Evolutionary conservation across 2,888 invertebrate genomes (phyloP), one percentile per base, ranked within the genome.

Genomic region (Barypeithes pellucidus): DNA sequence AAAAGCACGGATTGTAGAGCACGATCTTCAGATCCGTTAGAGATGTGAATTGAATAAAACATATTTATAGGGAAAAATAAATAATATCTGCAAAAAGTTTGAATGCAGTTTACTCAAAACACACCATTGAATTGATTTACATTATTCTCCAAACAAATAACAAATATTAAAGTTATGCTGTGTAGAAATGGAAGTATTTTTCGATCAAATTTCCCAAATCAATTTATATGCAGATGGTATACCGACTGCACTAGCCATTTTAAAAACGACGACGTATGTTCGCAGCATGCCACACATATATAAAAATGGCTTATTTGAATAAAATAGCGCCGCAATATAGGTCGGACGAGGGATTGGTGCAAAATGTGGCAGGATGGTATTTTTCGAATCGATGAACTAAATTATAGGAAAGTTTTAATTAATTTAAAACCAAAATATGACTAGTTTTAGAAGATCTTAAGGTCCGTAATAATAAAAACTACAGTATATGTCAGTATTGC

Each of bases 221-320:
- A 75, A 81, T 81, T 82, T 80, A 80, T 80, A 81, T 81, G 79
- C 80, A 79, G 79, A 70, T 76, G 78, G 77, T 72, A 80, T 80
- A 77, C 80, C 76, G 77, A 76, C 76, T 80, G 81, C 79, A 78
- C 76, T 80, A 75, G 81, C 79, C 79, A 78, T 81, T 82, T 80
- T 77, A 75, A 73, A 79, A 57, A 18, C 54, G 81, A 80, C 80
- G 80, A 79, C 78, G 77, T 80, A 81, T 81, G 82, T 81, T 80
- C 80, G 72, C 79, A 68, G 77, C 79, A 77, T 78, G 73, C 76
- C 71, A 67, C 78, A 79, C 79, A 79, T 78, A 80, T 75, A 77
- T 78, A 79, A 81, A 79, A 79, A 75, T 79, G 79, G 80, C 80
- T 77, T 80, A 80, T 81, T 77, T 80, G 81, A 81, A 81, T 82